phyloP scores from a whole-genome alignment of 2,797 vertebrate species.

The Thalassophryne amazonica region DNA sequence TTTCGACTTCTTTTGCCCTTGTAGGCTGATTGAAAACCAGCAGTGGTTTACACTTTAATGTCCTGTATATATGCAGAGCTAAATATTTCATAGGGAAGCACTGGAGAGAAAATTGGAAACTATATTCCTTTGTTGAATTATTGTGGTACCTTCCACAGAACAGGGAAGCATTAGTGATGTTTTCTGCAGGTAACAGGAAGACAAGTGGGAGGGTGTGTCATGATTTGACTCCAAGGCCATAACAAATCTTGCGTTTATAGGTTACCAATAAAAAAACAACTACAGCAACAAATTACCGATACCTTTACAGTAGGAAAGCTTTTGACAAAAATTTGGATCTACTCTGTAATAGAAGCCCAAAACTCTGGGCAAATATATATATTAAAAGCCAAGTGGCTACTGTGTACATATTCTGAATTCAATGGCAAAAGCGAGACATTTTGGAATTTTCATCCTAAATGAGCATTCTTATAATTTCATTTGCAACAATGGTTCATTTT shows the following conservation, averaged over 20 bases:
- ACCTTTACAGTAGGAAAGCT: too few species aligned
- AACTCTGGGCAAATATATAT: too few species aligned
- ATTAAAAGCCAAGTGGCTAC: too few species aligned
- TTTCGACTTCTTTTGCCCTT: constrained; percentile 26
- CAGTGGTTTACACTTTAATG: constrained; percentile 48
- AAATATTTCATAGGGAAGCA: constrained; percentile 56
- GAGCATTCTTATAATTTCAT: too few species aligned
- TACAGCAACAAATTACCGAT: too few species aligned
- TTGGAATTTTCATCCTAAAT: too few species aligned
- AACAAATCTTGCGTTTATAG: background rate
- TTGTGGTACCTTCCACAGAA: background rate
- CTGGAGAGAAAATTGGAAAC: constrained; percentile 29
- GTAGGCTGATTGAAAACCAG: constrained; percentile 35
- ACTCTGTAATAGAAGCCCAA: too few species aligned
- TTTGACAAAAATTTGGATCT: too few species aligned
- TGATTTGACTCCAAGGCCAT: background rate
- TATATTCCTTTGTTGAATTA: background rate
- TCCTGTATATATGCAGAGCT: constrained; percentile 59
- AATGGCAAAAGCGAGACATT: too few species aligned
- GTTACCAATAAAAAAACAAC: background rate
- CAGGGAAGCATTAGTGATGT: constrained; percentile 12
- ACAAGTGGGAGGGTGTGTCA: background rate
- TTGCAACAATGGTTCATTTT: too few species aligned
- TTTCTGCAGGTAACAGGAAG: constrained; percentile 1
- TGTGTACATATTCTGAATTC: too few species aligned